These are phyloP conservation scores for Caradrina clavipalpis DNA, from an alignment of 2,888 invertebrate species.

Conservation along the genomic window DNA sequence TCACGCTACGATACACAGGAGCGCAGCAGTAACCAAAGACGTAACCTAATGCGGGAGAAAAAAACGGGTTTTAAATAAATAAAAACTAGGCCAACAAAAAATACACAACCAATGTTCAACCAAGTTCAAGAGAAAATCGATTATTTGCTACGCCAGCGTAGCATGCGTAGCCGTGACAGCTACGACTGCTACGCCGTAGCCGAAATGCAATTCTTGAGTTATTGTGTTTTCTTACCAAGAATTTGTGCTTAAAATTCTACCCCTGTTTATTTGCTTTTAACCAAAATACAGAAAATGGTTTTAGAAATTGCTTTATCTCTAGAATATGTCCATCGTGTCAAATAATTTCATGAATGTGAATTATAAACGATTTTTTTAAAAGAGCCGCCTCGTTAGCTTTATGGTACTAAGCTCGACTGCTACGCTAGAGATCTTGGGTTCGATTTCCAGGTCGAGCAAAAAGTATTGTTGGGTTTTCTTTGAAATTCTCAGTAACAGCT, in stretches of 20 bases:
- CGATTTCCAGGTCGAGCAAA: too few relatives aligned
- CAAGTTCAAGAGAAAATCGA: slow-evolving; percentile 17
- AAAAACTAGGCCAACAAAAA: background rate
- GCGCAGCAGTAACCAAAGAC: too few relatives aligned
- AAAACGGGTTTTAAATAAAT: background rate
- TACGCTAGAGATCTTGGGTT: too few relatives aligned
- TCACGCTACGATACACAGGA: too few relatives aligned
- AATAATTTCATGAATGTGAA: too few relatives aligned
- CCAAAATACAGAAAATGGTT: background rate
- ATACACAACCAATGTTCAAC: background rate
- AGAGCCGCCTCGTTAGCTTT: too few relatives aligned
- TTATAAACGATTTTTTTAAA: too few relatives aligned
- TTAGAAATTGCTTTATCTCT: background rate
- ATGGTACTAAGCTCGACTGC: too few relatives aligned
- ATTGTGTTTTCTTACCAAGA: slow-evolving; percentile 12
- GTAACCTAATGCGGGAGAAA: too few relatives aligned
- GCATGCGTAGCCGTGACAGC: slow-evolving; percentile 40
- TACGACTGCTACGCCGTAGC: slow-evolving; percentile 47
- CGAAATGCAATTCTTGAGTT: slow-evolving; percentile 37
- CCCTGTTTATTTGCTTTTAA: background rate
- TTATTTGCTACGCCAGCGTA: slow-evolving; percentile 42
- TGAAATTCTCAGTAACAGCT: too few relatives aligned
- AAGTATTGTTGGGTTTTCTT: too few relatives aligned
- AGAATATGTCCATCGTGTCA: background rate
- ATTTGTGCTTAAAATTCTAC: background rate